These are phyloP conservation scores for Girardinus metallicus DNA, from an alignment of 2,797 vertebrate species.

Conservation along the genomic window DNA sequence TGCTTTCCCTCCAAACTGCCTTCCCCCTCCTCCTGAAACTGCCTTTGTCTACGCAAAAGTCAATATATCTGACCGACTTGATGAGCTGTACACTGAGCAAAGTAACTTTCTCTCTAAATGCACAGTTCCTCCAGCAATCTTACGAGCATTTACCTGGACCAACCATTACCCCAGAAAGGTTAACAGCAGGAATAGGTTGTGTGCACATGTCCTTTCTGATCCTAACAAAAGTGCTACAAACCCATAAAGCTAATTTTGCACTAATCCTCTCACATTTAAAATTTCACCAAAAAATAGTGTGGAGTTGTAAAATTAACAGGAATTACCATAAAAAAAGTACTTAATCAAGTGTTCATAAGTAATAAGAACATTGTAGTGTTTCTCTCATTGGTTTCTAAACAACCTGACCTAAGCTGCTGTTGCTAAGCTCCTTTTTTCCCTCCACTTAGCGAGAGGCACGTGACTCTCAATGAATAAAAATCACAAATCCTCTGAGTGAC, in stretches of 20 bases:
- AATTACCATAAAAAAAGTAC: background rate
- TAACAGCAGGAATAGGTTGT: slow-evolving; percentile 68
- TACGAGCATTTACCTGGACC: slow-evolving; percentile 85
- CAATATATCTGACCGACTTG: slow-evolving; percentile 84
- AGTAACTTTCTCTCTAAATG: slow-evolving; percentile 85
- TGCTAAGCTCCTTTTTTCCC: slow-evolving; percentile 71
- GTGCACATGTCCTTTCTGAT: slow-evolving; percentile 83
- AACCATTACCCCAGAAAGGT: slow-evolving; percentile 85
- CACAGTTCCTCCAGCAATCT: slow-evolving; percentile 85
- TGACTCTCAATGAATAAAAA: slow-evolving; percentile 64
- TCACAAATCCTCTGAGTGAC: slow-evolving; percentile 55
- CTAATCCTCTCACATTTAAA: slow-evolving; percentile 21
- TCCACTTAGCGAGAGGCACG: slow-evolving; percentile 58
- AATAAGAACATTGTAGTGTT: slow-evolving; percentile 27
- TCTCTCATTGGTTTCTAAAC: slow-evolving; percentile 58
- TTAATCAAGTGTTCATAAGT: background rate
- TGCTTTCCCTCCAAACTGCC: slow-evolving; percentile 36
- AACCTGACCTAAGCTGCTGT: slow-evolving; percentile 64
- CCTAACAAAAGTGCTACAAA: slow-evolving; percentile 59
- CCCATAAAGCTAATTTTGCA: slow-evolving; percentile 47
- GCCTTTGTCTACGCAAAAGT: slow-evolving; percentile 73
- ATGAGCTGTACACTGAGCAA: slow-evolving; percentile 80
- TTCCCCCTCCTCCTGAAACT: slow-evolving; percentile 26
- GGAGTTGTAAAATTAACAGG: background rate
- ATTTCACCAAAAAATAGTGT: slow-evolving; percentile 9